Evolutionary conservation across 2,113 vertebrate genomes (phyloP).

Genomic region (Scolopax mira): DNA sequence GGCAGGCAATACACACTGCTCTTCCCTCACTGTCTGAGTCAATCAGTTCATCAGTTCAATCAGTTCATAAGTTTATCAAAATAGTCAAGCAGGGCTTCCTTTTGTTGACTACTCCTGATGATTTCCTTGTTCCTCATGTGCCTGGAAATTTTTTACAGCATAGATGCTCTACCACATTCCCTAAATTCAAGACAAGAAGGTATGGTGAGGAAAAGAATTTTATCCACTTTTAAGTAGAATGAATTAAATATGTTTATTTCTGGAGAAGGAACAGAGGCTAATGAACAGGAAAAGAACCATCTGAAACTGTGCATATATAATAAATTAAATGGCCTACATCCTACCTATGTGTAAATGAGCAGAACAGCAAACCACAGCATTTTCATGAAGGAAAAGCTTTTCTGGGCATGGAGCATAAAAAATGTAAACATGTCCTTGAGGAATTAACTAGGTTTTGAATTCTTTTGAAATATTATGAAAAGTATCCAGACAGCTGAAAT

Average conservation of each 20-base stretch:
- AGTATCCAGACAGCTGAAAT: not conserved
- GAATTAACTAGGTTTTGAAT: not conserved
- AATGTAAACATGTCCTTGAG: not conserved
- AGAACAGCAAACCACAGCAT: not conserved
- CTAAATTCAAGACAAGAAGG: not conserved
- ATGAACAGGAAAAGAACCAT: not conserved
- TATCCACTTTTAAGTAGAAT: not conserved
- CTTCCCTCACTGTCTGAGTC: not conserved
- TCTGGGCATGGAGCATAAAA: not conserved
- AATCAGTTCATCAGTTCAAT: not conserved
- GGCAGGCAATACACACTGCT: not conserved
- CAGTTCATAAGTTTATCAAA: not conserved
- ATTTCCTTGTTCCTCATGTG: not conserved
- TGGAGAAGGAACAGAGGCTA: not conserved
- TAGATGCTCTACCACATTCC: not conserved
- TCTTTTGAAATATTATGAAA: not conserved
- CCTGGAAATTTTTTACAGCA: not conserved
- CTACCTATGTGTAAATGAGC: not conserved
- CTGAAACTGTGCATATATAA: not conserved
- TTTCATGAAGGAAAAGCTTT: not conserved
- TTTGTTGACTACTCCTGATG: not conserved
- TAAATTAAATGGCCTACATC: rapidly evolving
- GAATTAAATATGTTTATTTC: not conserved
- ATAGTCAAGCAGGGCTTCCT: not conserved
- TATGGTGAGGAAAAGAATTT: too few species aligned